Evolutionary conservation across 2,888 invertebrate genomes (phyloP), one percentile per base, ranked within the genome.

Genomic region (Clostera curtula): DNA sequence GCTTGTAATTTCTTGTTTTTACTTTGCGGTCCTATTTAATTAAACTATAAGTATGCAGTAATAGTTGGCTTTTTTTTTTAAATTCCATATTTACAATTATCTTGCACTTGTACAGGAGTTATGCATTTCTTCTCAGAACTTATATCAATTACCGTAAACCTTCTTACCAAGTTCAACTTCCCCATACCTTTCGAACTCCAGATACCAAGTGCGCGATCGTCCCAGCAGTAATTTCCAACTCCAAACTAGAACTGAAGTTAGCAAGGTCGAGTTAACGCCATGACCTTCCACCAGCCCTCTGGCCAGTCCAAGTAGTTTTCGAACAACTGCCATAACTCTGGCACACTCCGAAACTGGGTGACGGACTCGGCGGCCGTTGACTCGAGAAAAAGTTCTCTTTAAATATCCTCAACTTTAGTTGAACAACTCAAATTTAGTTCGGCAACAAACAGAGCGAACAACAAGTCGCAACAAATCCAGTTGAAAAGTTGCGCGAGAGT

Each of bases 241-340:
- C 50, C 49, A 51, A 55, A 54, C 56, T 55, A 52, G 48, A 51
- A 34, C 47, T 36, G 56, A 77, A 79, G 64, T 79, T 76, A 66
- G 67, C 79, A 80, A 83, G 82, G 82, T 80, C 77, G 63, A 79
- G 76, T 79, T 79, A 80, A 62, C 69, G 70, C 68, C 77, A 74
- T 74, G 82, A 82, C 82, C 82, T 72, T 72, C 71, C 65, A 77
- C 76, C 77, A 76, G 66, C 73, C 77, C 74, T 69, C 71, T 66
- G 68, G 52, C 61, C 54, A 60, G 75, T 61, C 74, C 76, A 76
- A 82, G 73, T 82, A 82, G 79, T 82, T 76, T 72, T 53, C 66
- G 67, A 82, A 83, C 82, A 83, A 84, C 80, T 84, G 83, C 82
- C 82, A 84, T 83, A 82, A 83, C 80, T 83, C 80, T 63, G 71